A percentile compares a stretch with the other conserved stretches of the same genome.
phyloP scores from a whole-genome alignment of 2,113 vertebrate species.

The Oceanites oceanicus region DNA sequence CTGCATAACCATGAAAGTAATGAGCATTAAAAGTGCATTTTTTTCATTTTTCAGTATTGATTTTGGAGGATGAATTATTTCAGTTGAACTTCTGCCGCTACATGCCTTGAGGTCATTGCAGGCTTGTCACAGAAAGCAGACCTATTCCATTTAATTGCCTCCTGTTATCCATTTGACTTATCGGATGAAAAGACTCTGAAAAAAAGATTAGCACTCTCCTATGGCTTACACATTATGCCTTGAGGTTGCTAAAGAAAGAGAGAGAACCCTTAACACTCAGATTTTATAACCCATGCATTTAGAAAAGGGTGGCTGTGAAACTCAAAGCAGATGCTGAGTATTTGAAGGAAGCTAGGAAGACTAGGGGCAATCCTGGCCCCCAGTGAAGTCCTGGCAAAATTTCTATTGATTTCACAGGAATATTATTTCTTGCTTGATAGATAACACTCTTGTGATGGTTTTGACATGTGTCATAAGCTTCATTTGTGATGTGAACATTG shows the following conservation, averaged over 20 bases:
- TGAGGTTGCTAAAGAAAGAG: neutral
- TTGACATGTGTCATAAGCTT: neutral
- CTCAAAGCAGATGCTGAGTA: neutral
- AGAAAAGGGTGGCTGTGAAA: neutral
- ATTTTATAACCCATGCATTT: neutral
- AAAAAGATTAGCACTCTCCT: neutral
- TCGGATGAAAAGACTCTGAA: slow-evolving; percentile 22
- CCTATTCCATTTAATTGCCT: neutral
- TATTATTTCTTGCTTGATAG: neutral
- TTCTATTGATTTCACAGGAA: neutral
- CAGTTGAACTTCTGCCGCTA: neutral
- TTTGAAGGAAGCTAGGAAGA: neutral
- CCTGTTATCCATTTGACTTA: neutral
- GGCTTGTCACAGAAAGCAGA: neutral
- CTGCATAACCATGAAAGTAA: neutral
- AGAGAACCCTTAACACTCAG: neutral
- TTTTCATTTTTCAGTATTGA: neutral
- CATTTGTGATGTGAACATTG: neutral
- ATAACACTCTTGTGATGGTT: neutral
- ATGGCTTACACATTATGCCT: neutral
- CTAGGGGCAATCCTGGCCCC: neutral
- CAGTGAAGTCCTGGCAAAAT: neutral
- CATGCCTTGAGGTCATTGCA: neutral
- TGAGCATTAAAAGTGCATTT: neutral
- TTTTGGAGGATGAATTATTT: neutral